A percentile compares a stretch with the other conserved stretches of the same genome.
Evolutionary conservation across 1,140 invertebrate species (phyloP).

Genomic region (Phymastichus coffea): DNA sequence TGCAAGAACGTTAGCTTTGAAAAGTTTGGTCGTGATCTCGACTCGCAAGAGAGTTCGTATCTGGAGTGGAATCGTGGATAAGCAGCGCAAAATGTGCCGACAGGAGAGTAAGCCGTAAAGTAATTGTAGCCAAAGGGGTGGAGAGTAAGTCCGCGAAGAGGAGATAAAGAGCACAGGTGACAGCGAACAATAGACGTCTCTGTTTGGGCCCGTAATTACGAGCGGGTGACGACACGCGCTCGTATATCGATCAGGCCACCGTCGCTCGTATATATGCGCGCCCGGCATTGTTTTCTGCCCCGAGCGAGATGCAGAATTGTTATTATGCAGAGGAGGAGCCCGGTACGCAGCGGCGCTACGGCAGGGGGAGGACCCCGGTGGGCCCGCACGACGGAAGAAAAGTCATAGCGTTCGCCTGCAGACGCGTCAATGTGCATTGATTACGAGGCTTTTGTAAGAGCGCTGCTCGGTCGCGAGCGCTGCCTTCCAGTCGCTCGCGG

Average conservation of each 20-base stretch:
- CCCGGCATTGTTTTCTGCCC: constrained; percentile 10
- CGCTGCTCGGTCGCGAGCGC: not conserved
- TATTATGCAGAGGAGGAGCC: constrained; percentile 8
- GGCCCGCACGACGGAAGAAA: no score
- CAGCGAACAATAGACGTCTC: constrained; percentile 7
- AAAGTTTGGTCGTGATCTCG: no score
- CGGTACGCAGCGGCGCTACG: not conserved
- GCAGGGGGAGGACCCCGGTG: no score
- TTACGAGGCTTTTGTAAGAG: constrained; percentile 6
- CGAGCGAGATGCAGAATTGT: no score
- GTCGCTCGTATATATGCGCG: not conserved
- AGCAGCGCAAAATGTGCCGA: not conserved
- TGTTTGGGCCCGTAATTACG: constrained; percentile 7
- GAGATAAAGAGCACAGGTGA: not conserved
- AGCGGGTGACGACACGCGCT: constrained; percentile 11
- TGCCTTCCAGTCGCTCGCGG: not conserved
- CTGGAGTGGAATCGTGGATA: no score
- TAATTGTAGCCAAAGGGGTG: not conserved
- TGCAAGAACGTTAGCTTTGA: no score
- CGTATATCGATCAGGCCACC: constrained; percentile 16
- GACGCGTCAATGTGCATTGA: constrained; percentile 18
- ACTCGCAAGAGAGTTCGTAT: no score
- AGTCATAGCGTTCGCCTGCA: no score
- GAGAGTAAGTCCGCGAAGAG: no score
- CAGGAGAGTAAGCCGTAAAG: not conserved